These are phyloP conservation scores for Xylota segnis DNA, from an alignment of 2,888 invertebrate species.

Conservation along the genomic window DNA sequence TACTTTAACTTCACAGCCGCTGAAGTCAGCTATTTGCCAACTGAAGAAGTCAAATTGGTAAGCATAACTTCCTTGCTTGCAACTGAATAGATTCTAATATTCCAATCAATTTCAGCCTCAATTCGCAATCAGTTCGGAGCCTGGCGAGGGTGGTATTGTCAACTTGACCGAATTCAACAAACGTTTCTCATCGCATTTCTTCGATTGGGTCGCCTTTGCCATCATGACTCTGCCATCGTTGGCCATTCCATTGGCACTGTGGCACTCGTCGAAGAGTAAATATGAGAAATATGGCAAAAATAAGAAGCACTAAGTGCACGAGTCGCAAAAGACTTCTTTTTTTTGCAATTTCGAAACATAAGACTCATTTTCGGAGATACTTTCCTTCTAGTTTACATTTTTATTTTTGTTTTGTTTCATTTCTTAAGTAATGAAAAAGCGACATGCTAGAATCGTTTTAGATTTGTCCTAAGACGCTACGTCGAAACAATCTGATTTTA, in stretches of 20 bases:
- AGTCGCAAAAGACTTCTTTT: constrained; percentile 8
- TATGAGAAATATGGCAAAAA: constrained; percentile 92
- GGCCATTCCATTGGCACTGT: constrained; percentile 96
- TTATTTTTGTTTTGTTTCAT: constrained; percentile 44
- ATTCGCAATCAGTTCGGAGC: constrained; percentile 92
- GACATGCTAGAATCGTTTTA: constrained; percentile 81
- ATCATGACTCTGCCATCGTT: constrained; percentile 98
- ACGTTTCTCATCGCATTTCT: constrained; percentile 98
- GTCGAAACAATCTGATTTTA: constrained; percentile 52
- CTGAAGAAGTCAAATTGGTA: constrained; percentile 92
- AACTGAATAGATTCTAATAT: neutral
- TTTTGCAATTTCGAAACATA: constrained; percentile 42
- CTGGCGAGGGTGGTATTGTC: constrained; percentile 97
- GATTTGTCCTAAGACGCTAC: constrained; percentile 79
- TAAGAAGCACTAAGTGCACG: constrained; percentile 86
- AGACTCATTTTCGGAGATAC: constrained; percentile 55
- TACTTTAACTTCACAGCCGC: constrained; percentile 99
- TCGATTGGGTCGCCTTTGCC: constrained; percentile 98
- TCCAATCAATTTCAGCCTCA: constrained; percentile 86
- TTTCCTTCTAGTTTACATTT: constrained; percentile 43
- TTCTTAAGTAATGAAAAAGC: constrained; percentile 51
- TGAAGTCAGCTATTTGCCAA: constrained; percentile 93
- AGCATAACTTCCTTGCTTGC: constrained; percentile 76
- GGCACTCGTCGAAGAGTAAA: constrained; percentile 97
- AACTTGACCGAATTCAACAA: constrained; percentile 97